Percentiles rank a stretch among this genome's conserved stretches.
phyloP scores from a whole-genome alignment of 2,888 invertebrate genomes.

The Lydus trimaculatus region DNA sequence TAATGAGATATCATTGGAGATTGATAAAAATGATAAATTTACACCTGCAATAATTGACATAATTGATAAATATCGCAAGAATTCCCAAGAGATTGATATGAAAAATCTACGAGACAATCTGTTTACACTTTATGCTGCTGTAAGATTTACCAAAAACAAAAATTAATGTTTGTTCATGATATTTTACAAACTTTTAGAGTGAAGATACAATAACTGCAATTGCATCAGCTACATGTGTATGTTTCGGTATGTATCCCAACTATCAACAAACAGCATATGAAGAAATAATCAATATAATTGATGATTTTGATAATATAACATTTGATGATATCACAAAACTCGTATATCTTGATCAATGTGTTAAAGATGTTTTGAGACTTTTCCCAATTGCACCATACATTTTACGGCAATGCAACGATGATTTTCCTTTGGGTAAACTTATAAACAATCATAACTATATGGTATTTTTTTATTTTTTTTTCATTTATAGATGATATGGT shows the following conservation, averaged over 20 bases:
- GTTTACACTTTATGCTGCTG: conserved; percentile 45
- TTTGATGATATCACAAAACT: conserved; percentile 44
- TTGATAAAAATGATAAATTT: conserved; percentile 21
- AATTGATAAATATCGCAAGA: conserved; percentile 37
- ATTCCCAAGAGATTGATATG: conserved; percentile 34
- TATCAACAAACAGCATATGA: conserved; percentile 48
- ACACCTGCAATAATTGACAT: conserved; percentile 43
- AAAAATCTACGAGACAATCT: conserved; percentile 44
- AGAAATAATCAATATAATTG: conserved; percentile 47
- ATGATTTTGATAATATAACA: conserved; percentile 33
- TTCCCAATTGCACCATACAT: conserved; percentile 51
- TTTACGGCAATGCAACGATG: conserved; percentile 42
- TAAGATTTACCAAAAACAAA: conserved; percentile 32
- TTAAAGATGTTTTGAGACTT: conserved; percentile 49
- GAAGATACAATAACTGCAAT: conserved; percentile 49
- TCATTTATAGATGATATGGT: background rate
- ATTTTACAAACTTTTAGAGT: conserved; percentile 39
- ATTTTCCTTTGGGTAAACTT: conserved; percentile 44
- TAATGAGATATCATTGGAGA: background rate
- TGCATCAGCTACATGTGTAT: conserved; percentile 39
- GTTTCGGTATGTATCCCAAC: conserved; percentile 54
- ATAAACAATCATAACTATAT: background rate
- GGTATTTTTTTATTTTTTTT: conserved; percentile 28
- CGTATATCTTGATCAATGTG: conserved; percentile 49
- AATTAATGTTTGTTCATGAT: background rate